Evolutionary conservation across 2,797 vertebrate genomes (phyloP).

Genomic region (Dipus sagitta): DNA sequence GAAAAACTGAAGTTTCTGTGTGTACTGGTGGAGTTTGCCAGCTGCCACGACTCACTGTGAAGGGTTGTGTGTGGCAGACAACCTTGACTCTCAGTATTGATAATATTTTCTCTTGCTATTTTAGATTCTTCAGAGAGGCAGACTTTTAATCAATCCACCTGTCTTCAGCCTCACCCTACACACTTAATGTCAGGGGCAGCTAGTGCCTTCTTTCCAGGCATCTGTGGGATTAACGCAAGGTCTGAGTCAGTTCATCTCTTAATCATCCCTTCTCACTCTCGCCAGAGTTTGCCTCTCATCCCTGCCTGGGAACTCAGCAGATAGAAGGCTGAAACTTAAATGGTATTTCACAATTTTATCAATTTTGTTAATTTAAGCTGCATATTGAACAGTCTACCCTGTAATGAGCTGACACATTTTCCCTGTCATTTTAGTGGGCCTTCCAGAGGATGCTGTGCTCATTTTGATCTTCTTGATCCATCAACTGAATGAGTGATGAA

Average conservation of each 20-base stretch:
- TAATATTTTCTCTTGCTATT: not conserved
- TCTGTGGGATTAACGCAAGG: not conserved
- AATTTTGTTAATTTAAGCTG: not conserved
- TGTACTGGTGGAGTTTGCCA: not conserved
- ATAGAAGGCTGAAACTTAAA: not conserved
- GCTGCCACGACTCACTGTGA: not conserved
- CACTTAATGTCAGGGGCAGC: not conserved
- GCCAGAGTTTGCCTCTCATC: not conserved
- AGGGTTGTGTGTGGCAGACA: not conserved
- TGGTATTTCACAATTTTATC: not conserved
- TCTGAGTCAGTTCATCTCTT: not conserved
- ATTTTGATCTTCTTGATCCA: not conserved
- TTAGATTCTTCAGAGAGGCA: slow-evolving; percentile 10
- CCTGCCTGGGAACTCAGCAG: not conserved
- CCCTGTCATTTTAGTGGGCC: not conserved
- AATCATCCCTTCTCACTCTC: not conserved
- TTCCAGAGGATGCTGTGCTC: not conserved
- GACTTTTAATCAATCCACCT: not conserved
- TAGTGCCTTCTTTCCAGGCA: not conserved
- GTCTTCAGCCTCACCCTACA: slow-evolving; percentile 6
- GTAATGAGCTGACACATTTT: slow-evolving; percentile 17
- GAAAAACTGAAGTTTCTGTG: not conserved
- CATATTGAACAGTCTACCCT: not conserved
- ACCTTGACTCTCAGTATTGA: not conserved
- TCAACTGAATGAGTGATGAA: not conserved